Conservation (phyloP, 2,888 invertebrate genomes). For the Megastigmus dorsalis region DNA sequence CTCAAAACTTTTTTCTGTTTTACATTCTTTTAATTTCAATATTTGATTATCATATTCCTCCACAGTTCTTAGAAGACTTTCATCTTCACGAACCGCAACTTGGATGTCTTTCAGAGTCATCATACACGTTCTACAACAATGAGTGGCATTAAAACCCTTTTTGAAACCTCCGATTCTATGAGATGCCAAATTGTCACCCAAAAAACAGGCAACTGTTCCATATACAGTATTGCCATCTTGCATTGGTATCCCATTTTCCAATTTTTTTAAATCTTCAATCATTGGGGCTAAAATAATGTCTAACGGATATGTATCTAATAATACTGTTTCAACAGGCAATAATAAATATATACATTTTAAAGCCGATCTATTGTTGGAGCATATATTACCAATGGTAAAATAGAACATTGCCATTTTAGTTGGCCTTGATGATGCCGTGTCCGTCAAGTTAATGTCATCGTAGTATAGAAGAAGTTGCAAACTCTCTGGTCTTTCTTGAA, state of each 20-base stretch:
- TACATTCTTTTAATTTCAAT: not conserved
- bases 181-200: conserved; percentile 19
- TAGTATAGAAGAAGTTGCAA: not conserved
- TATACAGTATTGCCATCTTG: not conserved
- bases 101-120: conserved; percentile 3
- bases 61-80: not conserved
- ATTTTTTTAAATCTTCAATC: not conserved
- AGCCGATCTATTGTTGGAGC: not conserved
- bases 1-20: not conserved
- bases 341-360: conserved; percentile 19
- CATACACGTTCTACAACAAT: conserved; percentile 29
- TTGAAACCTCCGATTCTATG: conserved; percentile 27
- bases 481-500: not conserved
- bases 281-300: conserved; percentile 1
- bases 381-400: not conserved
- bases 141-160: conserved; percentile 7
- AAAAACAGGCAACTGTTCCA: not conserved
- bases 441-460: conserved; percentile 12
- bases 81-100: conserved; percentile 8
- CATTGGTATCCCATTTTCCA: conserved; percentile 16
- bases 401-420: conserved; percentile 1
- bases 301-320: not conserved
- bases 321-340: conserved; percentile 7
- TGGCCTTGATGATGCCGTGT: conserved; percentile 8
- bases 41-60: conserved; percentile 10